Percentiles rank a stretch among this genome's conserved stretches.
Conservation (phyloP, 2,113 vertebrate genomes). For the Pachypanchax playfairii region DNA sequence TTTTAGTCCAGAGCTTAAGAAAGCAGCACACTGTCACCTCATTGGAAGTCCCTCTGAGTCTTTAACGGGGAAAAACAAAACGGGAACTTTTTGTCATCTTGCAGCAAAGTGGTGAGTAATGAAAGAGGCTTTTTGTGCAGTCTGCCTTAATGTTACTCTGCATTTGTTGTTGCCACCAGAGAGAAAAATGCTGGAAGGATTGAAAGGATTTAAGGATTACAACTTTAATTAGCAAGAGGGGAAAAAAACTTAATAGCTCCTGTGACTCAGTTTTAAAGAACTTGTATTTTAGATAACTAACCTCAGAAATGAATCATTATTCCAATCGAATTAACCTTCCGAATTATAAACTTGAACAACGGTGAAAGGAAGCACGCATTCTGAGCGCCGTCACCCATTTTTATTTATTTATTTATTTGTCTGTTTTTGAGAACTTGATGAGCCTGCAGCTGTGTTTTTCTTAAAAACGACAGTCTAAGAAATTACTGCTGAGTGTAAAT, state of each 20-base stretch:
- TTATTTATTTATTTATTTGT: not conserved
- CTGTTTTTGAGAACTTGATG: slow-evolving; percentile 1
- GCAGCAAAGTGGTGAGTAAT: not conserved
- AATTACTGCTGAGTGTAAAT: slow-evolving; percentile 39
- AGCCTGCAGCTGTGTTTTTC: slow-evolving; percentile 18
- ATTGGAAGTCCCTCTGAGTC: not conserved
- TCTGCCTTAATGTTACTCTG: not conserved
- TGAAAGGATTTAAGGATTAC: not conserved
- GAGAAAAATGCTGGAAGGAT: not conserved
- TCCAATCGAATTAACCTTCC: not conserved
- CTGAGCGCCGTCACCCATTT: not conserved
- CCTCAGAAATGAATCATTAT: not conserved
- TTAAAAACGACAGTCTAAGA: slow-evolving; percentile 6
- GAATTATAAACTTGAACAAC: not conserved
- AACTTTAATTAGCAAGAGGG: slow-evolving; percentile 2
- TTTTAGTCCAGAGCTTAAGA: too few species aligned
- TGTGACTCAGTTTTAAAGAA: not conserved
- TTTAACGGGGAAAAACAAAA: not conserved
- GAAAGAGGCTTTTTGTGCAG: not conserved
- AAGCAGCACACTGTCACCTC: too few species aligned
- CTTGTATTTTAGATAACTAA: not conserved
- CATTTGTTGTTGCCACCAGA: not conserved
- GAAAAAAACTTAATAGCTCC: not conserved
- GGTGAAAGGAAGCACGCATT: not conserved
- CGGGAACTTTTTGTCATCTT: not conserved